phyloP scores from a whole-genome alignment of 2,113 vertebrate species.

The Crotalus horridus region DNA sequence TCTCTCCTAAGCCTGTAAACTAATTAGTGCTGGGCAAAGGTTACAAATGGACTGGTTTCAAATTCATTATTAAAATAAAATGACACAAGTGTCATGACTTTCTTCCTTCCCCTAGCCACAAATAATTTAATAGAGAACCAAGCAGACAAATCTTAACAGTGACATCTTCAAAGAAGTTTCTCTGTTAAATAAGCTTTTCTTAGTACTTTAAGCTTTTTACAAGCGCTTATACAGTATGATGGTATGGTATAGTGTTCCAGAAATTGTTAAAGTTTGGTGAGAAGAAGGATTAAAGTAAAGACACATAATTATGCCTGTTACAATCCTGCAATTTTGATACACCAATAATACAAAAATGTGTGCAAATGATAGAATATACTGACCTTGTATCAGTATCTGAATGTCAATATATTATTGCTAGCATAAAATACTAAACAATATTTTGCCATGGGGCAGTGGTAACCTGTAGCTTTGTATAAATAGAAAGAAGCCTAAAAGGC shows the following conservation, averaged over 20 bases:
- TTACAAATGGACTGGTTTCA: constrained; percentile 21
- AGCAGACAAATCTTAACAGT: background rate
- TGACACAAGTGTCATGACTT: constrained; percentile 9
- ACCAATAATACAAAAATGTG: background rate
- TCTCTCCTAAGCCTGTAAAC: constrained; percentile 28
- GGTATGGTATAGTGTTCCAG: background rate
- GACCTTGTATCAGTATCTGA: background rate
- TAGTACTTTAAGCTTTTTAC: background rate
- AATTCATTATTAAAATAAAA: constrained; percentile 9
- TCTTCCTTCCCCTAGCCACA: background rate
- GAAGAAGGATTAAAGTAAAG: background rate
- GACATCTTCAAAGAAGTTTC: background rate
- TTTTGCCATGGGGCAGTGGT: background rate
- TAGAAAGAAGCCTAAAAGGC: background rate
- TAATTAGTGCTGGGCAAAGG: constrained; percentile 8
- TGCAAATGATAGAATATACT: background rate
- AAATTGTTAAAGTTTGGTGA: background rate
- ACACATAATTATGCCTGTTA: background rate
- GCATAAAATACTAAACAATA: background rate
- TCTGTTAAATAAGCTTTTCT: background rate
- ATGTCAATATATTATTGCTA: background rate
- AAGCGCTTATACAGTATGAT: background rate
- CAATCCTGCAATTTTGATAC: background rate
- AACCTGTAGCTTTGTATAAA: background rate
- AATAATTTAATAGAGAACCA: constrained; percentile 8